These are phyloP conservation scores for Acipenser transmontanus DNA, from an alignment of 2,797 vertebrate species.

Conservation along the genomic window DNA sequence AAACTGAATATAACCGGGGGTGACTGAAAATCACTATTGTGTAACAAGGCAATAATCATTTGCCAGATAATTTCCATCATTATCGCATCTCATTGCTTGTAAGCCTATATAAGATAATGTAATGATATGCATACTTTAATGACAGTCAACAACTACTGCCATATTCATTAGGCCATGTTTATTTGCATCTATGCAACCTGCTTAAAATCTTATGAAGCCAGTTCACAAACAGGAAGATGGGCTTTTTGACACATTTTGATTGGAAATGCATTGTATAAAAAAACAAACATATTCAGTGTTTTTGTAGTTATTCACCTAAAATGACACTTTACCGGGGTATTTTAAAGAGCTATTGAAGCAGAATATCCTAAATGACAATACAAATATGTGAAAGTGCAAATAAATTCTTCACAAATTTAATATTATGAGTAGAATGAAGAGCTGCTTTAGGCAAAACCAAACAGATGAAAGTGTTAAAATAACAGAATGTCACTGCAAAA, in stretches of 20 bases:
- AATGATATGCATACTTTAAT: constrained; percentile 47
- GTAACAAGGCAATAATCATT: constrained; percentile 41
- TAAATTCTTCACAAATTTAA: background rate
- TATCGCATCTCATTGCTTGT: constrained; percentile 33
- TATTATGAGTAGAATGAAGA: background rate
- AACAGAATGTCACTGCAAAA: background rate
- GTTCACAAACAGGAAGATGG: constrained; percentile 24
- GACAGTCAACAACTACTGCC: constrained; percentile 46
- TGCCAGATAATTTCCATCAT: constrained; percentile 47
- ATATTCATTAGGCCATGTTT: constrained; percentile 35
- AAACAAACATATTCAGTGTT: background rate
- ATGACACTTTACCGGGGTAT: background rate
- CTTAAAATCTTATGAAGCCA: constrained; percentile 31
- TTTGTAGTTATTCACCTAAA: background rate
- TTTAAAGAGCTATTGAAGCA: constrained; percentile 3
- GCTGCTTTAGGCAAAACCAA: background rate
- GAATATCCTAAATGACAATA: background rate
- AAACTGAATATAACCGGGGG: constrained; percentile 43
- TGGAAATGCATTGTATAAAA: constrained; percentile 9
- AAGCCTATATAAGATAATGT: constrained; percentile 35
- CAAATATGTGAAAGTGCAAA: background rate
- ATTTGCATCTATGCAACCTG: constrained; percentile 40
- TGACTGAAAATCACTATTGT: constrained; percentile 32
- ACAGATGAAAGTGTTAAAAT: background rate
- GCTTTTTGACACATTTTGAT: background rate